Evolutionary conservation across 2,797 vertebrate species (phyloP).

Genomic region (Sitta carolinensis): DNA sequence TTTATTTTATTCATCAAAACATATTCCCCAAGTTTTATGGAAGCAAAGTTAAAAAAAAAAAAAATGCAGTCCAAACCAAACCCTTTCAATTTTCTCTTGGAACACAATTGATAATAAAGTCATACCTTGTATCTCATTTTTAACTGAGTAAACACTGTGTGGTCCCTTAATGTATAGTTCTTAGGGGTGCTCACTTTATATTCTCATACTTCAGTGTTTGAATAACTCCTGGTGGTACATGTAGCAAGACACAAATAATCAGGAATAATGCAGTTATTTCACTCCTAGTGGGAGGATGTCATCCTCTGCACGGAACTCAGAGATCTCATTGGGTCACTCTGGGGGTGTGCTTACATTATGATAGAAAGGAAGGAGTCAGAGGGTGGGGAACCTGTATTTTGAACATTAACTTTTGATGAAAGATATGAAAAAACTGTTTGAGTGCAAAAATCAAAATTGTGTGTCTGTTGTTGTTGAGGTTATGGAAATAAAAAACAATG

Average conservation of each 20-base stretch:
- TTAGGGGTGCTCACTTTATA: not conserved
- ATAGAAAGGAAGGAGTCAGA: not conserved
- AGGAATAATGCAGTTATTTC: not conserved
- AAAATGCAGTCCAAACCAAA: not conserved
- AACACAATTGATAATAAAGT: not conserved
- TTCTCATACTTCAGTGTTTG: not conserved
- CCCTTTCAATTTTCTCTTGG: not conserved
- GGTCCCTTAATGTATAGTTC: not conserved
- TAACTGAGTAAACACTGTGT: not conserved
- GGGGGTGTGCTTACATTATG: not conserved
- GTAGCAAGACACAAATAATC: not conserved
- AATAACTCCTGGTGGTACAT: not conserved
- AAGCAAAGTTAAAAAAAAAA: not conserved
- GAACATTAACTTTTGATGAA: not conserved
- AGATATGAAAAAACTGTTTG: not conserved
- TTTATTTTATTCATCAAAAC: slow-evolving; percentile 60
- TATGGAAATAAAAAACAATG: not conserved
- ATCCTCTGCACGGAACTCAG: not conserved
- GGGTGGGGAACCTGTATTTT: not conserved
- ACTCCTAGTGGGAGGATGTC: not conserved
- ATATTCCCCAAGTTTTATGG: slow-evolving; percentile 41
- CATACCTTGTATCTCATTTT: not conserved
- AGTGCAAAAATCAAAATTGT: not conserved
- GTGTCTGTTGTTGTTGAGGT: not conserved
- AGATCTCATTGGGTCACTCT: not conserved